A percentile compares a stretch with the other conserved stretches of the same genome.
Conservation (phyloP, 2,113 vertebrate genomes). For the Speoplatyrhinus poulsoni region DNA sequence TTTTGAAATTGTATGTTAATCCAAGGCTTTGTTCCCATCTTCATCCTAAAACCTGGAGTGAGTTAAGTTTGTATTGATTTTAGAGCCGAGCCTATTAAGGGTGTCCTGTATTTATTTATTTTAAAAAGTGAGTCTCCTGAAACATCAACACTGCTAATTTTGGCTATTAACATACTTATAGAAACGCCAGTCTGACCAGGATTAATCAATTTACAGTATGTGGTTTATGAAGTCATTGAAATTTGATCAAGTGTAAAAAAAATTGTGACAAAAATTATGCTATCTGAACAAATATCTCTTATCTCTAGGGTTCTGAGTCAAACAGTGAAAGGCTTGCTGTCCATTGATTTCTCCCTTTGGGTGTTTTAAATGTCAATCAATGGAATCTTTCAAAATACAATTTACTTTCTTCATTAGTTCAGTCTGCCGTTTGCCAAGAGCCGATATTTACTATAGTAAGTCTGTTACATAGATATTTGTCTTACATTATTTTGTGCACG, state of each 20-base stretch:
- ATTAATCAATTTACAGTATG: not conserved
- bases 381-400: slow-evolving; percentile 30
- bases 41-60: not conserved
- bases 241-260: slow-evolving; percentile 11
- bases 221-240: not conserved
- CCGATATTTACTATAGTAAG: not conserved
- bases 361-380: slow-evolving; percentile 51
- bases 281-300: slow-evolving; percentile 10
- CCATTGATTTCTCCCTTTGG: slow-evolving; percentile 43
- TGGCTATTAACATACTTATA: not conserved
- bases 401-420: slow-evolving; percentile 33
- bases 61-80: not conserved
- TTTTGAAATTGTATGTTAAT: not conserved
- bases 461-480: too few relatives aligned
- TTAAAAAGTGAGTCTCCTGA: not conserved
- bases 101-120: not conserved
- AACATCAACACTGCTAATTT: not conserved
- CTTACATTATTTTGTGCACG: too few relatives aligned
- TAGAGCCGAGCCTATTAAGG: not conserved
- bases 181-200: not conserved
- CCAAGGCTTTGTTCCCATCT: not conserved
- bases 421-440: slow-evolving; percentile 6
- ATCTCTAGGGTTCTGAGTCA: slow-evolving; percentile 24
- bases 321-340: slow-evolving; percentile 39
- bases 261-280: not conserved